Conservation (phyloP, 2,113 vertebrate species). For the Ammodramus savannarum region DNA sequence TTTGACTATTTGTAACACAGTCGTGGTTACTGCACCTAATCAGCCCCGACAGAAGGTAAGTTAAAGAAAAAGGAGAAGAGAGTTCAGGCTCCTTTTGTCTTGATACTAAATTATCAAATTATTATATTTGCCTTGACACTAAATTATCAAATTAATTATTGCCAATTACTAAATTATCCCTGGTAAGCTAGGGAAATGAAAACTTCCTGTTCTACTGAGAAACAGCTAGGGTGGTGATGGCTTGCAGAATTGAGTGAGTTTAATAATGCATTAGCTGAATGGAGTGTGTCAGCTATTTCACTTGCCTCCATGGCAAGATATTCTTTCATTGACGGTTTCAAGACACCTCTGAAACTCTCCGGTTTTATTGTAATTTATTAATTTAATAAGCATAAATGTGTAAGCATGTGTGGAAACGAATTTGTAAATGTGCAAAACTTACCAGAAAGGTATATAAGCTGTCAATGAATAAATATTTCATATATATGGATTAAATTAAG, state of each 20-base stretch:
- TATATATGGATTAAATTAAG: not conserved
- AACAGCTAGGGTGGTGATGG: not conserved
- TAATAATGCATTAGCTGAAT: not conserved
- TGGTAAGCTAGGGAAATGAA: not conserved
- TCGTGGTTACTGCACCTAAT: constrained; percentile 92
- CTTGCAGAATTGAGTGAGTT: not conserved
- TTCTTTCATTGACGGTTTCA: not conserved
- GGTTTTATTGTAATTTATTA: not conserved
- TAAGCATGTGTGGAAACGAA: not conserved
- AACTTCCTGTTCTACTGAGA: not conserved
- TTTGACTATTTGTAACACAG: constrained; percentile 95
- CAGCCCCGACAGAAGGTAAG: constrained; percentile 91
- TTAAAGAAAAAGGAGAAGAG: not conserved
- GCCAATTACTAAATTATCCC: not conserved
- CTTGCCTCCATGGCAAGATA: not conserved
- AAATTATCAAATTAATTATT: too few species aligned
- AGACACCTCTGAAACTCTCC: not conserved
- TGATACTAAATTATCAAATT: not conserved
- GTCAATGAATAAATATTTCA: not conserved
- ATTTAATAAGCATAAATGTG: not conserved
- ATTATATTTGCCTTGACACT: too few species aligned
- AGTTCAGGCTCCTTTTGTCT: not conserved
- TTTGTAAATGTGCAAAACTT: not conserved
- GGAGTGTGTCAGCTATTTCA: not conserved
- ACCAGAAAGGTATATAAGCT: not conserved